These are phyloP conservation scores for Orius laevigatus DNA, from an alignment of 1,140 invertebrate species.

Conservation along the genomic window DNA sequence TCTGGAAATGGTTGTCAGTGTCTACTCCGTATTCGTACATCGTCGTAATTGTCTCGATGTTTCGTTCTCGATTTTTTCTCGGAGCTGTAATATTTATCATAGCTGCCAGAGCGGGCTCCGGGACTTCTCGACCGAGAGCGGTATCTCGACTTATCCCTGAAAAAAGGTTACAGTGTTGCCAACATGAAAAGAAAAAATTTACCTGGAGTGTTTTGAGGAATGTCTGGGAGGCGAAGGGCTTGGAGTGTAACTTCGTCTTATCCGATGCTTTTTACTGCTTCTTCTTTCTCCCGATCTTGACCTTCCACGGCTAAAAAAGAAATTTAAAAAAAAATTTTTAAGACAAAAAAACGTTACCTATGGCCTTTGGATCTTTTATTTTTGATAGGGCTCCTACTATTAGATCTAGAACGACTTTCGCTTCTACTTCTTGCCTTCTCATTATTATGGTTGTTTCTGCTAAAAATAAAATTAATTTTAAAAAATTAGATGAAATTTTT, in stretches of 20 bases:
- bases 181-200: not conserved
- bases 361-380: constrained; percentile 30
- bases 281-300: constrained; percentile 19
- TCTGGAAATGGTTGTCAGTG: constrained; percentile 7
- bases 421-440: constrained; percentile 31
- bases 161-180: constrained; percentile 5
- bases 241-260: constrained; percentile 16
- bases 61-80: constrained; percentile 18
- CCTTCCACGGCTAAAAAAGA: constrained; percentile 11
- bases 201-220: constrained; percentile 16
- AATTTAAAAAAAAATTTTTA: constrained; percentile 1
- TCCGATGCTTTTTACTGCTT: constrained; percentile 17
- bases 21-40: constrained; percentile 14
- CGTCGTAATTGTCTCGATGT: constrained; percentile 15
- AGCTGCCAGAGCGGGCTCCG: constrained; percentile 15
- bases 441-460: constrained; percentile 27
- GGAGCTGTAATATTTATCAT: constrained; percentile 20
- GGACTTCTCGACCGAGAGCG: constrained; percentile 18
- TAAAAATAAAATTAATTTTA: constrained; percentile 24
- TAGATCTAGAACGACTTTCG: constrained; percentile 31
- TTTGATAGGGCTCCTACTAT: constrained; percentile 29
- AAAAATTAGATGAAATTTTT: not conserved
- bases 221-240: constrained; percentile 15
- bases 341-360: constrained; percentile 19
- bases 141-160: constrained; percentile 18